Evolutionary conservation across 2,797 vertebrate genomes (phyloP).

Genomic region (Poliocrania exsul): DNA sequence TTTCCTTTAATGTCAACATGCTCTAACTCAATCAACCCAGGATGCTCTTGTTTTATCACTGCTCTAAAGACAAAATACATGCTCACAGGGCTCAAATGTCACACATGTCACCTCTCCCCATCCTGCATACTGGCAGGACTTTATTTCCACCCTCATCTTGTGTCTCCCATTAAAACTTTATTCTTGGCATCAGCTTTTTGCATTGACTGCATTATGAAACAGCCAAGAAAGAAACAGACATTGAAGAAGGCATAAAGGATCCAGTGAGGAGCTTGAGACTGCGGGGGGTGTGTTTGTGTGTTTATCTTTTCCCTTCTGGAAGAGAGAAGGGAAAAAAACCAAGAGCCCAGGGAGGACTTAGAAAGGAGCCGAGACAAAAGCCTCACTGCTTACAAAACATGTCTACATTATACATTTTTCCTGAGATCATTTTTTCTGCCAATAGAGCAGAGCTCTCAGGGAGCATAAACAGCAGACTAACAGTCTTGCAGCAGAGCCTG

Average conservation of each 20-base stretch:
- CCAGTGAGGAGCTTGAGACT: neutral
- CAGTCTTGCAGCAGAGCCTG: neutral
- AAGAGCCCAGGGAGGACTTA: neutral
- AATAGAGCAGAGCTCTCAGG: neutral
- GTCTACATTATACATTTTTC: neutral
- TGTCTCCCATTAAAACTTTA: neutral
- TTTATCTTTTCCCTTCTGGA: neutral
- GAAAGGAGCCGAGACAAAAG: neutral
- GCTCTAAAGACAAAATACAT: neutral
- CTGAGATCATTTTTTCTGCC: neutral
- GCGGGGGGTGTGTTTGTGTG: neutral
- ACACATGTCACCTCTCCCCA: neutral
- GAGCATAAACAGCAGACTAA: neutral
- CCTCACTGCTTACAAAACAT: neutral
- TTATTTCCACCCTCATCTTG: neutral
- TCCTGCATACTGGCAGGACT: neutral
- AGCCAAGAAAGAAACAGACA: neutral
- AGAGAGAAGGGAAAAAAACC: neutral
- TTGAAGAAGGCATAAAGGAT: neutral
- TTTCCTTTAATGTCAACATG: fast-evolving
- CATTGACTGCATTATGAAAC: neutral
- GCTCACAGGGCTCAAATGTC: neutral
- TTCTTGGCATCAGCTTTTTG: neutral
- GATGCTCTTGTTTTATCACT: neutral
- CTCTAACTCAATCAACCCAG: neutral